Percentiles rank a stretch among this genome's conserved stretches.
These are phyloP conservation scores for Crocidura indochinensis DNA, from an alignment of 2,797 vertebrate species.

Conservation along the genomic window DNA sequence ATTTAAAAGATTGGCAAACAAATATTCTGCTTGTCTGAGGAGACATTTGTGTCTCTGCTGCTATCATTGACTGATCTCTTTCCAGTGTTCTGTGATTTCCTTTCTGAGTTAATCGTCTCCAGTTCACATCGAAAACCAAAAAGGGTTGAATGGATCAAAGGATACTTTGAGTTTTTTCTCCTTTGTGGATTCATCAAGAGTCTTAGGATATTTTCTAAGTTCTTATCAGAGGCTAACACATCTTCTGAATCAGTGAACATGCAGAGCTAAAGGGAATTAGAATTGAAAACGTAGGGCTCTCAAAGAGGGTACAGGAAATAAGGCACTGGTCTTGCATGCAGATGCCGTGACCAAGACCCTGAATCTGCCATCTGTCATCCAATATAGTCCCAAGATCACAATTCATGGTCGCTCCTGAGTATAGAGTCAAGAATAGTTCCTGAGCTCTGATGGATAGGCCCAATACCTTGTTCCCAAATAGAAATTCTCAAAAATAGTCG, in stretches of 20 bases:
- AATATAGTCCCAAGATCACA: too few relatives aligned
- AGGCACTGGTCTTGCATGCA: too few relatives aligned
- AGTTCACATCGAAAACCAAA: background rate
- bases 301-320: background rate
- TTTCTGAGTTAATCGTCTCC: conserved; percentile 31
- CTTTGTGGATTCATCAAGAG: background rate
- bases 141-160: background rate
- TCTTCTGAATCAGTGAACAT: background rate
- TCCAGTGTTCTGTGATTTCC: background rate
- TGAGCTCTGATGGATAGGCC: too few relatives aligned
- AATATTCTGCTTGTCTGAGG: background rate
- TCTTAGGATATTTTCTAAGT: background rate
- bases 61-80: background rate
- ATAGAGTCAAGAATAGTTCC: too few relatives aligned
- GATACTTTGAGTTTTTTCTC: background rate
- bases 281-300: conserved; percentile 18
- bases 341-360: too few relatives aligned
- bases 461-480: background rate
- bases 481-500: background rate
- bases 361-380: too few relatives aligned
- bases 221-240: background rate
- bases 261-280: background rate
- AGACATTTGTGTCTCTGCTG: background rate
- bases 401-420: too few relatives aligned
- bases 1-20: background rate